Base-by-base conservation (phyloP, 30 jellyfish, hydroid and myxozoan species). In the Aurelia aurita complex sp. Pacific region DNA sequence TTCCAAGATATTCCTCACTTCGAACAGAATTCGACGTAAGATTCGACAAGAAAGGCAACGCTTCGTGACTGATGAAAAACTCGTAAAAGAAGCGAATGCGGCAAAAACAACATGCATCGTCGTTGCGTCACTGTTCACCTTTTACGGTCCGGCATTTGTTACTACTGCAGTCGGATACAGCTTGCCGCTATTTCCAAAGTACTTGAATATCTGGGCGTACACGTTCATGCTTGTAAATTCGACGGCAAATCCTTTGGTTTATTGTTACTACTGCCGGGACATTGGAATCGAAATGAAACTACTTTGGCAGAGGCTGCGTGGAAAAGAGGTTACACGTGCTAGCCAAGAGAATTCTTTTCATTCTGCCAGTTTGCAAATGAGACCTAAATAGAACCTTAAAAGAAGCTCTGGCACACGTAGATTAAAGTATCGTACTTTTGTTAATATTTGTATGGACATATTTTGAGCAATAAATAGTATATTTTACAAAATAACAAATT, bases 171-270 rank as follows among this genome's bases (percentile, higher is more conserved):
- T 76, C 18, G 79, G 85, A 36, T 42, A 86, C 10, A 57, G 61
- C 40, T 10, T 43, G 18, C 52, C 51, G 50, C 18, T 75, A 0
- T 86, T 86, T 68, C 89, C 95, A 23, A 53, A 16, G 19, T 86
- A 61, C 89, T 13, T 86, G 18, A 76, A 86, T 64, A 68, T 76
- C 32, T 86, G 95, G 95, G 89, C 95, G 16, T 86, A 86, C 64
- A 75, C 95, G 1, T 63, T 86, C 16, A 86, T 86, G 95, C 85
- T 86, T 53, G 50, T 69, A 32, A 86, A 86, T 55, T 86, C 95
- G 36, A 69, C 95, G 17, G 89, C 85, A 11, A 86, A 86, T 61
- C 95, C 95, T 8, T 50, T 86, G 36, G 87, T 86, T 14, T 86
- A 86, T 55, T 86, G 95, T 70, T 86, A 75, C 52, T 76, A 51